Percentiles rank a stretch among this genome's conserved stretches.
phyloP scores from a whole-genome alignment of 2,888 invertebrate genomes.

The Meteorus colon region DNA sequence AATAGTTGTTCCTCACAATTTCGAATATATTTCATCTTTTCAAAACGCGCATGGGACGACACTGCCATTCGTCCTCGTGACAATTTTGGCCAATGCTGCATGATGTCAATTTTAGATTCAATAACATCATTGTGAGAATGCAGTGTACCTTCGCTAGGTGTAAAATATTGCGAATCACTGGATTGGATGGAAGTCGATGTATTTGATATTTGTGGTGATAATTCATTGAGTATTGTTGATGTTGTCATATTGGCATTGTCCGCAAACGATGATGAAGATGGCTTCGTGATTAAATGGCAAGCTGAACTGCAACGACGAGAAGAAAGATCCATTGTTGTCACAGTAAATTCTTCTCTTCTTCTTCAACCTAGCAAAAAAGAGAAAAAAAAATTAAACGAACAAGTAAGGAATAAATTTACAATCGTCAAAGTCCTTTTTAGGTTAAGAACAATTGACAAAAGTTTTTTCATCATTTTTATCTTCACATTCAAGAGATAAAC shows the following conservation, averaged over 20 bases:
- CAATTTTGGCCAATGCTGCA: slow-evolving; percentile 25
- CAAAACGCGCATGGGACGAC: slow-evolving; percentile 30
- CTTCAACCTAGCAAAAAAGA: neutral
- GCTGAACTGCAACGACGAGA: slow-evolving; percentile 5
- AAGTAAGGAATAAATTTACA: neutral
- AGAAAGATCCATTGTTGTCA: slow-evolving; percentile 1
- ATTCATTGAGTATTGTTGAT: neutral
- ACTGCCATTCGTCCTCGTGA: slow-evolving; percentile 4
- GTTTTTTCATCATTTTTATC: neutral
- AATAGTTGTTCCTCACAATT: neutral
- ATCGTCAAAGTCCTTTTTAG: neutral
- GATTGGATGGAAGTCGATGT: slow-evolving; percentile 42
- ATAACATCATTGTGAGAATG: slow-evolving; percentile 15
- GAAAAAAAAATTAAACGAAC: neutral
- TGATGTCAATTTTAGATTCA: slow-evolving; percentile 13
- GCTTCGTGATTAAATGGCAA: neutral
- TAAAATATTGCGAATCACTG: slow-evolving; percentile 56
- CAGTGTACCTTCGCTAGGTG: slow-evolving; percentile 58
- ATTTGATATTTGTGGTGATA: slow-evolving; percentile 35
- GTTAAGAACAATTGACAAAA: slow-evolving; percentile 1
- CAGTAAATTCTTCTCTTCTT: neutral
- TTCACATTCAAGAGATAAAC: neutral
- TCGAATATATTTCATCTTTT: slow-evolving; percentile 12
- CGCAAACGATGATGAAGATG: neutral
- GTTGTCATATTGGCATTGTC: neutral